phyloP scores from a whole-genome alignment of 2,888 invertebrate species.

The Cryptus viduatorius region DNA sequence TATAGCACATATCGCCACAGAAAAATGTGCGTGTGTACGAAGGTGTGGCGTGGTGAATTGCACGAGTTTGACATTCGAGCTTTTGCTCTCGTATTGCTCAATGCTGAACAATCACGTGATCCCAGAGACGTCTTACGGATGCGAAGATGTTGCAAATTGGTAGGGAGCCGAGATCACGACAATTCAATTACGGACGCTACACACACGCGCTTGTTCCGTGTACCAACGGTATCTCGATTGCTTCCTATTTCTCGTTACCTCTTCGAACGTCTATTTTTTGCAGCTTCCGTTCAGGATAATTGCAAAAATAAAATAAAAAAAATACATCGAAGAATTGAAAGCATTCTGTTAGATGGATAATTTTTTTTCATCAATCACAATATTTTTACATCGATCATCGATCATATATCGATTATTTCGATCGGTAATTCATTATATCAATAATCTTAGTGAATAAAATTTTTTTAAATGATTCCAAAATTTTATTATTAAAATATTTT shows the following conservation, averaged over 20 bases:
- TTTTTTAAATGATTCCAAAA: too few relatives aligned
- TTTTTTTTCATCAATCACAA: too few relatives aligned
- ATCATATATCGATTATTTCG: too few relatives aligned
- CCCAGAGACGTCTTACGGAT: slow-evolving; percentile 14
- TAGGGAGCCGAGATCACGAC: slow-evolving; percentile 13
- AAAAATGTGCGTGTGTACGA: not conserved
- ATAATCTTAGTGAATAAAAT: too few relatives aligned
- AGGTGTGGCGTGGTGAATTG: slow-evolving; percentile 12
- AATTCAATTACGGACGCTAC: slow-evolving; percentile 22
- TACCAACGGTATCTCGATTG: not conserved
- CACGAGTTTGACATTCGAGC: not conserved
- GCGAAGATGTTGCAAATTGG: slow-evolving; percentile 37
- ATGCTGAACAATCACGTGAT: slow-evolving; percentile 29
- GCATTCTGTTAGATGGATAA: too few relatives aligned
- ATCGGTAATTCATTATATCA: too few relatives aligned
- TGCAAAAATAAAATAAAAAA: not conserved
- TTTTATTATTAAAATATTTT: too few relatives aligned
- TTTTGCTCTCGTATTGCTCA: slow-evolving; percentile 24
- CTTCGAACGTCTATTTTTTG: not conserved
- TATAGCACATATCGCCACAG: not conserved
- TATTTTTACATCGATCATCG: too few relatives aligned
- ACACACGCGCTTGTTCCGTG: slow-evolving; percentile 5
- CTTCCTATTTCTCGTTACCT: not conserved
- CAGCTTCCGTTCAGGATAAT: not conserved
- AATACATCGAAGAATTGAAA: too few relatives aligned